A percentile compares a stretch with the other conserved stretches of the same genome.
Conservation (phyloP, 1,140 invertebrate species). For the Trichonephila clavipes region DNA sequence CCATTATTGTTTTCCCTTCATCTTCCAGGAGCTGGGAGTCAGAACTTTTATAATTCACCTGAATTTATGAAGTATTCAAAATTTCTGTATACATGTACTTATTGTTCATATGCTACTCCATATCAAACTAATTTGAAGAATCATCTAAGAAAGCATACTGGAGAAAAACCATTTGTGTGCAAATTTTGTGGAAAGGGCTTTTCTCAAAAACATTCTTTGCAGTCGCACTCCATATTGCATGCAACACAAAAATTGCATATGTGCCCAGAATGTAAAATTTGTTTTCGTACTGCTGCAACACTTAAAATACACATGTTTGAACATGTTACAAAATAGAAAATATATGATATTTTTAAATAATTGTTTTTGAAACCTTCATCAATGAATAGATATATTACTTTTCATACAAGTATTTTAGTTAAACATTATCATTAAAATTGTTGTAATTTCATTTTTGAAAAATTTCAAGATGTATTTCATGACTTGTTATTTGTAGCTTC, state of each 20-base stretch:
- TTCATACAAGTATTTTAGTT: no score
- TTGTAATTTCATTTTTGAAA: no score
- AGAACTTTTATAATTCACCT: background rate
- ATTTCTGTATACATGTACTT: background rate
- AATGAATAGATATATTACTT: no score
- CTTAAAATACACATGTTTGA: slow-evolving; percentile 25
- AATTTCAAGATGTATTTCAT: no score
- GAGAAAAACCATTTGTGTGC: slow-evolving; percentile 48
- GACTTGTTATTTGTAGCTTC: no score
- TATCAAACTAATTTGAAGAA: slow-evolving; percentile 80
- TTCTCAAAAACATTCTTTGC: slow-evolving; percentile 84
- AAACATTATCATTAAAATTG: no score
- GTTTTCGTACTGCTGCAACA: slow-evolving; percentile 6
- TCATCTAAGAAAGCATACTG: slow-evolving; percentile 81
- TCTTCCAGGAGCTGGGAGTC: background rate
- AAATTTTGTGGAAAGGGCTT: slow-evolving; percentile 82
- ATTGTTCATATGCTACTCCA: slow-evolving; percentile 10
- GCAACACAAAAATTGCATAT: slow-evolving; percentile 32
- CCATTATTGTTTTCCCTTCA: no score
- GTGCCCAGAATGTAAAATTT: slow-evolving; percentile 22
- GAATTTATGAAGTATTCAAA: background rate
- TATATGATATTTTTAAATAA: no score
- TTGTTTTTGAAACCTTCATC: no score
- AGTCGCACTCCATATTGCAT: slow-evolving; percentile 81
- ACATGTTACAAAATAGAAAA: background rate